These are phyloP conservation scores for Trichomalopsis sarcophagae DNA, from an alignment of 1,140 invertebrate species.

Conservation along the genomic window DNA sequence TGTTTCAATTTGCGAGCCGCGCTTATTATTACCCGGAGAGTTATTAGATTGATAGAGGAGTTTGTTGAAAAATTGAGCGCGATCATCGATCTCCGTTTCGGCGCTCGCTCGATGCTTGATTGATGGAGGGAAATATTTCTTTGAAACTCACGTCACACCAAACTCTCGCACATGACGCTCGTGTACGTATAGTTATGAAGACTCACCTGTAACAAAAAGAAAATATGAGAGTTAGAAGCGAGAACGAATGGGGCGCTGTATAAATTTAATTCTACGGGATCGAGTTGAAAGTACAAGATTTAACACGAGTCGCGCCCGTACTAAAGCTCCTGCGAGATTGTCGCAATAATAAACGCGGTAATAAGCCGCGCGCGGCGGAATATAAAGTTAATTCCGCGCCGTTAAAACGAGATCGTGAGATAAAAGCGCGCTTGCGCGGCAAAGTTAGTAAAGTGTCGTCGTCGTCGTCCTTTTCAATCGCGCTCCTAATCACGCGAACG, in stretches of 20 bases:
- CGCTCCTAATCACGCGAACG: neutral
- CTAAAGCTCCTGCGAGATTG: neutral
- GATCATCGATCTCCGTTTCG: neutral
- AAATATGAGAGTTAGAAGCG: neutral
- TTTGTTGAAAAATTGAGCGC: neutral
- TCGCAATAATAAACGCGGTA: conserved; percentile 11
- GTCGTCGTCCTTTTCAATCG: too few species aligned
- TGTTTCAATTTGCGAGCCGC: neutral
- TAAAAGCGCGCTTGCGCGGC: neutral
- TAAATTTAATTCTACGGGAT: neutral
- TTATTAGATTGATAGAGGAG: neutral
- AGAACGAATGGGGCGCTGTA: neutral
- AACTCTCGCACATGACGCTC: neutral
- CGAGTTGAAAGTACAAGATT: neutral
- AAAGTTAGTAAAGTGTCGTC: too few species aligned
- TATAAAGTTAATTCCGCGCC: conserved; percentile 1
- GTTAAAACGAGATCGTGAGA: neutral
- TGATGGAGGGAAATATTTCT: too few species aligned
- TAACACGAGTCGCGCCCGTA: neutral
- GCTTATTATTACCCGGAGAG: neutral
- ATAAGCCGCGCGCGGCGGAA: neutral
- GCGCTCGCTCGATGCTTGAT: neutral
- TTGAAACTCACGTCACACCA: neutral
- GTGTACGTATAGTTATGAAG: neutral
- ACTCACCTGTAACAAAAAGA: conserved; percentile 44